Conservation (phyloP, 2,888 invertebrate species). For the Drosophila leonis region DNA sequence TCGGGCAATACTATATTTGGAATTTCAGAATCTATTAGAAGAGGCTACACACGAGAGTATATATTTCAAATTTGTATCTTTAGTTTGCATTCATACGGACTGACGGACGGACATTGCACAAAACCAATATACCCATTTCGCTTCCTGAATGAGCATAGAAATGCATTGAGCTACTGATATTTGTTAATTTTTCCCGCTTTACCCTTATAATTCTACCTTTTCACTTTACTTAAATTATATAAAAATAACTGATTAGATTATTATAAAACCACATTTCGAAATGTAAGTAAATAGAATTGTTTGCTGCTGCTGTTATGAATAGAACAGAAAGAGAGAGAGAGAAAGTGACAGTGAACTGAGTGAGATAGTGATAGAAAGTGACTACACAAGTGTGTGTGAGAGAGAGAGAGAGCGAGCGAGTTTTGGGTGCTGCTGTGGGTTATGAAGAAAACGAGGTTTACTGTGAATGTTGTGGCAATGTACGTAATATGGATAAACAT, state of each 20-base stretch:
- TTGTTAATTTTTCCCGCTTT: too few relatives aligned
- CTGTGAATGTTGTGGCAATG: conserved; percentile 4
- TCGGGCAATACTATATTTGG: too few relatives aligned
- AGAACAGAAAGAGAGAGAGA: neutral
- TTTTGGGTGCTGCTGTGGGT: conserved; percentile 19
- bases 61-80: too few relatives aligned
- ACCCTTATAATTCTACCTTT: too few relatives aligned
- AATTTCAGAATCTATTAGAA: too few relatives aligned
- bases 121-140: too few relatives aligned
- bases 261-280: neutral
- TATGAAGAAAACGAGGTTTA: conserved; percentile 14
- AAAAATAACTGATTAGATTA: neutral
- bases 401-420: neutral
- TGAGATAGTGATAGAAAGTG: neutral
- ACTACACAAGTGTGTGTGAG: neutral
- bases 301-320: conserved; percentile 22
- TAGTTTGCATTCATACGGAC: too few relatives aligned
- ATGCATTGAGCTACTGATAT: too few relatives aligned
- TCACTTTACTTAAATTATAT: neutral
- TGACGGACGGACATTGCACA: too few relatives aligned
- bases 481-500: conserved; percentile 19
- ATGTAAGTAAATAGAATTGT: neutral
- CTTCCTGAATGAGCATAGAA: too few relatives aligned
- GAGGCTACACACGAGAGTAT: too few relatives aligned
- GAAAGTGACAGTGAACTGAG: neutral